Evolutionary conservation across 2,113 vertebrate genomes (phyloP).

Genomic region (Hiodon alosoides): DNA sequence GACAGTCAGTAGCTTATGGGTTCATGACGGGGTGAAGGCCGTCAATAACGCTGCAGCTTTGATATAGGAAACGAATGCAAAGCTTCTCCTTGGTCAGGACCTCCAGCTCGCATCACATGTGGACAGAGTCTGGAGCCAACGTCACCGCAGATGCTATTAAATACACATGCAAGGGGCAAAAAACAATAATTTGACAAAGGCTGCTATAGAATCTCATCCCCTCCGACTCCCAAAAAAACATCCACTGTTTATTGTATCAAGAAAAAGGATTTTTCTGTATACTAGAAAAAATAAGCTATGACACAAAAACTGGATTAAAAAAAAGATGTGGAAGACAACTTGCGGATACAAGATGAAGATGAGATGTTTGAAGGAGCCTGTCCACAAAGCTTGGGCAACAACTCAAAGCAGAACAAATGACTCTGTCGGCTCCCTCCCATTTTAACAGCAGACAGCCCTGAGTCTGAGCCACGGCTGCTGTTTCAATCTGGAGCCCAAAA

Average conservation of each 20-base stretch:
- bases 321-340: neutral
- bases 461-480: conserved; percentile 19
- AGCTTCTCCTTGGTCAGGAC: conserved; percentile 19
- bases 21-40: neutral
- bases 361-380: conserved; percentile 53
- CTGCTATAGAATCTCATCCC: neutral
- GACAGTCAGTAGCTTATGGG: neutral
- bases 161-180: conserved; percentile 30
- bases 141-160: conserved; percentile 22
- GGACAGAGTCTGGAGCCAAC: conserved; percentile 5
- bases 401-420: conserved; percentile 34
- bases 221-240: neutral
- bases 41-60: neutral
- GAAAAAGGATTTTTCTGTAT: too few relatives aligned
- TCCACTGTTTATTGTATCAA: neutral
- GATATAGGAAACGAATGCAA: neutral
- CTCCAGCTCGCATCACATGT: conserved; percentile 18
- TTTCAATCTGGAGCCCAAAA: conserved; percentile 1
- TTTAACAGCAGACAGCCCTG: conserved; percentile 22
- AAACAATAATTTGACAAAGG: conserved; percentile 29
- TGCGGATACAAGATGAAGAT: conserved; percentile 14
- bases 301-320: conserved; percentile 10
- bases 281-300: neutral
- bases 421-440: conserved; percentile 27
- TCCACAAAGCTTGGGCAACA: conserved; percentile 22